Percentiles rank a stretch among this genome's conserved stretches.
Conservation (phyloP, 1,140 invertebrate genomes). For the Aphidius gifuensis region DNA sequence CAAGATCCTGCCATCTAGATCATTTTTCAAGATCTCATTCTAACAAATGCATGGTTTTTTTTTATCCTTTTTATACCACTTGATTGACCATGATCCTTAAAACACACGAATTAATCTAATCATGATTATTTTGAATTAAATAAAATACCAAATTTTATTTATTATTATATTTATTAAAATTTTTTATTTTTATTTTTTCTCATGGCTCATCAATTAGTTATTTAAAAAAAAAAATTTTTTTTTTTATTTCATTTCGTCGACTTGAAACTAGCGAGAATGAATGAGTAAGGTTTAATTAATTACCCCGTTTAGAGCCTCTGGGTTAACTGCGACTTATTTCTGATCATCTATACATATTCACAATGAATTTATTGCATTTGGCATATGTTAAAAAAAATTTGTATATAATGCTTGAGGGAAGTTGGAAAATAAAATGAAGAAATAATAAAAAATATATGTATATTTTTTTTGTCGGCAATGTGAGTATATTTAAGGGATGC, state of each 20-base stretch:
- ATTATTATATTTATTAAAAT: not conserved
- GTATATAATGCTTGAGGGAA: not conserved
- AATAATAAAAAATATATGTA: constrained; percentile 1
- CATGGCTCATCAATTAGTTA: not conserved
- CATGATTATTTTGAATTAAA: no score
- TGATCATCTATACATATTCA: not conserved
- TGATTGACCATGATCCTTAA: constrained; percentile 4
- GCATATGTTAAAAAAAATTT: constrained; percentile 4
- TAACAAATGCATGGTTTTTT: not conserved
- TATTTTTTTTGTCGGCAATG: not conserved
- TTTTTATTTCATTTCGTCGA: constrained; percentile 4
- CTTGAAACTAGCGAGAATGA: constrained; percentile 19
- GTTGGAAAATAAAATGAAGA: not conserved
- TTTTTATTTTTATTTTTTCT: not conserved
- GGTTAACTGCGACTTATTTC: constrained; percentile 4
- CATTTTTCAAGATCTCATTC: constrained; percentile 36
- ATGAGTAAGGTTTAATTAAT: constrained; percentile 20
- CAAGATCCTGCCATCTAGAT: constrained; percentile 35
- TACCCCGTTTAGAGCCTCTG: not conserved
- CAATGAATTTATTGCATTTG: constrained; percentile 3
- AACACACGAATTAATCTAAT: no score
- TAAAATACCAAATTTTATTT: no score
- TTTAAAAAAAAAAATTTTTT: not conserved
- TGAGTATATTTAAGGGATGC: constrained; percentile 13
- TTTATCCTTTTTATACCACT: not conserved